Evolutionary conservation across 1,140 invertebrate genomes (phyloP).

Genomic region (Heliothis subflexa): DNA sequence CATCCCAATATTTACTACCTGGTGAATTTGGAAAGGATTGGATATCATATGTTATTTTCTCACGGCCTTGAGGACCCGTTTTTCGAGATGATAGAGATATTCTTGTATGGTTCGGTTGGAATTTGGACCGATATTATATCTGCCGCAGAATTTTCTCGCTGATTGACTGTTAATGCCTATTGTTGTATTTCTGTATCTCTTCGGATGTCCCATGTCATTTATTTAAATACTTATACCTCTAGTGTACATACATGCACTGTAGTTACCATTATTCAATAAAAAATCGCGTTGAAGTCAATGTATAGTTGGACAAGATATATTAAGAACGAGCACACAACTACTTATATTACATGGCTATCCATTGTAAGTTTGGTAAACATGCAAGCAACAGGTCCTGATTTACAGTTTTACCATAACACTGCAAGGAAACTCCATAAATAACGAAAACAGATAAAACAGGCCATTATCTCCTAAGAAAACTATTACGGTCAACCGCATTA

Average conservation of each 20-base stretch:
- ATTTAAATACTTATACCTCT: too few species aligned
- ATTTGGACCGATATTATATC: too few species aligned
- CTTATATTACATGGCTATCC: background rate
- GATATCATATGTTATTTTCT: slow-evolving; percentile 2
- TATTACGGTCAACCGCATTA: background rate
- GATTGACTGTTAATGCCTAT: too few species aligned
- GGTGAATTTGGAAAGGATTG: slow-evolving; percentile 16
- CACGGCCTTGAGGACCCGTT: background rate
- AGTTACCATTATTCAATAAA: too few species aligned
- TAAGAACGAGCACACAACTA: too few species aligned
- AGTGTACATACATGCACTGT: too few species aligned
- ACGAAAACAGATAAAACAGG: slow-evolving; percentile 11
- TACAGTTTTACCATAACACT: background rate
- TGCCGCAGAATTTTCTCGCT: too few species aligned
- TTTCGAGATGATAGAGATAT: background rate
- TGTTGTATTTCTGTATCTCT: too few species aligned
- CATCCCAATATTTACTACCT: slow-evolving; percentile 16
- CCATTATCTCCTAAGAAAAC: slow-evolving; percentile 16
- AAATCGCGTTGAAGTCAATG: too few species aligned
- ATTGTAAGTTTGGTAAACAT: background rate
- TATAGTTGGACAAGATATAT: too few species aligned
- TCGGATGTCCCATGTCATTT: too few species aligned
- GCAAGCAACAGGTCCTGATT: slow-evolving; percentile 4
- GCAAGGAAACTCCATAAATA: background rate
- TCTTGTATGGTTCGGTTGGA: too few species aligned